Evolutionary conservation across 2,113 vertebrate species (phyloP).

Genomic region (Heliornis fulica): DNA sequence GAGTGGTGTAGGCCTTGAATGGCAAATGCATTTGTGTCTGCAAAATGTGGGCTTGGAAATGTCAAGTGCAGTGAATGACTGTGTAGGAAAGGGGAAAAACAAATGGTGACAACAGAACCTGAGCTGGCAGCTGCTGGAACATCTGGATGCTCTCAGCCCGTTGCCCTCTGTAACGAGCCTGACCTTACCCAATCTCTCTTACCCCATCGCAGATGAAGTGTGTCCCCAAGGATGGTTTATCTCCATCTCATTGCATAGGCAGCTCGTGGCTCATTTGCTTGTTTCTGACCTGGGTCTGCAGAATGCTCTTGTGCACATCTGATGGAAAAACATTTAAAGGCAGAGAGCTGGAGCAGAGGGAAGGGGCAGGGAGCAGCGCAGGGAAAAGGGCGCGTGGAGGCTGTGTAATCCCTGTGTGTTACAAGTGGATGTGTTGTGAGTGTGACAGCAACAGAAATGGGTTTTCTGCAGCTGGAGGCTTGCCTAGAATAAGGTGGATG

Average conservation of each 20-base stretch:
- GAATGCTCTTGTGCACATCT: background rate
- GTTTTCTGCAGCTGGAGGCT: background rate
- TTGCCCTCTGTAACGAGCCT: background rate
- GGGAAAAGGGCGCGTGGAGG: background rate
- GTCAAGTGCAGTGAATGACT: background rate
- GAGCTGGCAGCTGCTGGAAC: background rate
- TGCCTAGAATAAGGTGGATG: background rate
- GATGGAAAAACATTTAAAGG: background rate
- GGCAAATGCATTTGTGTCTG: background rate
- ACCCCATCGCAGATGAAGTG: background rate
- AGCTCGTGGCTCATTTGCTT: background rate
- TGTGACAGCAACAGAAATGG: background rate
- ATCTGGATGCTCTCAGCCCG: background rate
- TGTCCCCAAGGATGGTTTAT: background rate
- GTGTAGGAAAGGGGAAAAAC: background rate
- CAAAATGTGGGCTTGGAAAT: background rate
- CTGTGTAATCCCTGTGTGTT: rapidly evolving
- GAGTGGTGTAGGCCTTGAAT: background rate
- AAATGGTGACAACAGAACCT: background rate
- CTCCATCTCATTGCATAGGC: background rate
- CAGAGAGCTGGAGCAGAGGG: background rate
- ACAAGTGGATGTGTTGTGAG: background rate
- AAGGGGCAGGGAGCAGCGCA: background rate
- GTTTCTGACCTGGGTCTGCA: background rate
- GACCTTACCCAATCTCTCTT: background rate